Percentiles rank a stretch among this genome's conserved stretches.
Evolutionary conservation across 2,888 invertebrate genomes (phyloP).

Genomic region (Coenonympha arcania): DNA sequence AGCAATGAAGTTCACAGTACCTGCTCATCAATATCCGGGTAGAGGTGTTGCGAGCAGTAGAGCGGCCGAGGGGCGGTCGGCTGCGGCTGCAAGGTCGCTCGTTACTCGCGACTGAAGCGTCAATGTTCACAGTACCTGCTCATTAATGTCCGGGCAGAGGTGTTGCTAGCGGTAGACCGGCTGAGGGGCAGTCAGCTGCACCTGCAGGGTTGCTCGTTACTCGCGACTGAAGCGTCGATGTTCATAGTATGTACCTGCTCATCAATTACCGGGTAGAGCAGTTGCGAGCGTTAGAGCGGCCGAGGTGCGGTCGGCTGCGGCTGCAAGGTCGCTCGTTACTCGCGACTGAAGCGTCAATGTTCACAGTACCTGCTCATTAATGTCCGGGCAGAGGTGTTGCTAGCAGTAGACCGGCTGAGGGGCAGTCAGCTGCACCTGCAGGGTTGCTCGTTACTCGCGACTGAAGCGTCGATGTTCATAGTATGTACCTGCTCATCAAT

Average conservation of each 20-base stretch:
- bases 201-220: conserved; percentile 49
- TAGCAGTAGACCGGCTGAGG: too few species aligned
- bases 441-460: not conserved
- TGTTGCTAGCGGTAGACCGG: conserved; percentile 50
- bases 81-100: too few species aligned
- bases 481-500: conserved; percentile 71
- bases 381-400: too few species aligned
- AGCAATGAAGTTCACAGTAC: too few species aligned
- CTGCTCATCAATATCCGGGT: too few species aligned
- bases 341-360: too few species aligned
- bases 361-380: too few species aligned
- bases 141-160: conserved; percentile 66
- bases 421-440: too few species aligned
- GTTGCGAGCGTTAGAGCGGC: conserved; percentile 31
- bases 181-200: conserved; percentile 54
- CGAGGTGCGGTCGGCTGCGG: not conserved
- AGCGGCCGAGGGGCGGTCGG: too few species aligned
- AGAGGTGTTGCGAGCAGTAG: too few species aligned
- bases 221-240: not conserved
- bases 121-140: conserved; percentile 48
- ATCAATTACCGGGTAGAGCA: conserved; percentile 20
- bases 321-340: conserved; percentile 59
- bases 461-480: not conserved
- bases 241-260: not conserved
- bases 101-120: not conserved